Conservation (phyloP, 2,797 vertebrate species). For the Pogonophryne albipinna region DNA sequence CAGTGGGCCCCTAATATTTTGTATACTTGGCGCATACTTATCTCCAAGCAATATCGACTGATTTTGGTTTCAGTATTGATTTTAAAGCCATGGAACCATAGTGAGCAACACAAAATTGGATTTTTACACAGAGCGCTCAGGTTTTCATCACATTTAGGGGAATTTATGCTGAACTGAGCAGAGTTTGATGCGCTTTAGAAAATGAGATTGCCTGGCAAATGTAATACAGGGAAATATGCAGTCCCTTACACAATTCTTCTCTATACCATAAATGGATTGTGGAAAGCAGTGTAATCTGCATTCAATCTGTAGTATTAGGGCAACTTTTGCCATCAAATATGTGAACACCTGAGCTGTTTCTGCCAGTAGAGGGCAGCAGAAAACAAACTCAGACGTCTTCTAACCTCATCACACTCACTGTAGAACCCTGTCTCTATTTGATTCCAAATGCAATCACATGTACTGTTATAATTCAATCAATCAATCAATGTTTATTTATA, state of each 20-base stretch:
- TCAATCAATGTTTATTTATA: no score
- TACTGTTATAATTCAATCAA: no score
- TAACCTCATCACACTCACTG: not conserved
- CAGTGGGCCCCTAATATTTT: constrained; percentile 46
- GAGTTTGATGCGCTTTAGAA: constrained; percentile 23
- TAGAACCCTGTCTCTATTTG: not conserved
- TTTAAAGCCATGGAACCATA: constrained; percentile 45
- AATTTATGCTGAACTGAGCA: constrained; percentile 43
- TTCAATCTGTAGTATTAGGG: not conserved
- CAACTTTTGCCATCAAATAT: not conserved
- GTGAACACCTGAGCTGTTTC: constrained; percentile 29
- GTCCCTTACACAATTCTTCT: constrained; percentile 6
- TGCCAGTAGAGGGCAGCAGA: constrained; percentile 80
- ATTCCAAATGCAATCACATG: not conserved
- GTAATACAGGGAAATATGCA: constrained; percentile 1
- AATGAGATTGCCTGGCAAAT: constrained; percentile 28
- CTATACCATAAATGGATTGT: not conserved
- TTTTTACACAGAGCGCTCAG: constrained; percentile 32
- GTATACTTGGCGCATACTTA: constrained; percentile 38
- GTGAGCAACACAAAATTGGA: constrained; percentile 49
- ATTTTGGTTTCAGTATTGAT: constrained; percentile 67
- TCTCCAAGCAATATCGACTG: constrained; percentile 44
- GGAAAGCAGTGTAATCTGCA: not conserved
- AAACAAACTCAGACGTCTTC: constrained; percentile 51
- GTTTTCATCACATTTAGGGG: constrained; percentile 50